phyloP scores from a whole-genome alignment of 2,113 vertebrate species.

The Lutjanus erythropterus region DNA sequence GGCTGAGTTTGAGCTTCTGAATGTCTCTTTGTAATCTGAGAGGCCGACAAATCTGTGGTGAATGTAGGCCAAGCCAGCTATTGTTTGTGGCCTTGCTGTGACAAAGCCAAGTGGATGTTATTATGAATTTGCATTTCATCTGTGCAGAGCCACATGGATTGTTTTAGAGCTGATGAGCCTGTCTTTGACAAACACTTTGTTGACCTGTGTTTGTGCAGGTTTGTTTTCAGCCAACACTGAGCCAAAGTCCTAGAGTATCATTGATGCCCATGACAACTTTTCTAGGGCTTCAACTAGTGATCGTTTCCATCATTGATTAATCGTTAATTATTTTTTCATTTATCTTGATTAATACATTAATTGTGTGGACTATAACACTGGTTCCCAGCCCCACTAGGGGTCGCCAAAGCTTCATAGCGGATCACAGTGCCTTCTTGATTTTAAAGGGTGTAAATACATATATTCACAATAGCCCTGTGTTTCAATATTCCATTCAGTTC shows the following conservation, averaged over 20 bases:
- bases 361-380: no score
- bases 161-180: not conserved
- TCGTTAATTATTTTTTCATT: not conserved
- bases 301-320: not conserved
- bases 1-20: constrained; percentile 26
- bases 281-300: not conserved
- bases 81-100: constrained; percentile 32
- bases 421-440: no score
- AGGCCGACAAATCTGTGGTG: constrained; percentile 24
- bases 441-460: no score
- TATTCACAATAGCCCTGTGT: no score
- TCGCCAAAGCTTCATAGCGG: no score
- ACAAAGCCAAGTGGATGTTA: constrained; percentile 11
- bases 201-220: constrained; percentile 1
- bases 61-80: constrained; percentile 48
- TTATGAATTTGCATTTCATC: constrained; percentile 12
- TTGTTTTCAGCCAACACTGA: not conserved
- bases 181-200: not conserved
- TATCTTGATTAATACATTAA: not conserved
- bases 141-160: constrained; percentile 12
- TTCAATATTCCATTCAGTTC: no score
- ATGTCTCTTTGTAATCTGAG: constrained; percentile 56
- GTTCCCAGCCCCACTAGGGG: no score
- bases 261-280: not conserved
- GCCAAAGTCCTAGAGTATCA: not conserved